Evolutionary conservation across 2,888 invertebrate genomes (phyloP).

Genomic region (Epiblema foenella): DNA sequence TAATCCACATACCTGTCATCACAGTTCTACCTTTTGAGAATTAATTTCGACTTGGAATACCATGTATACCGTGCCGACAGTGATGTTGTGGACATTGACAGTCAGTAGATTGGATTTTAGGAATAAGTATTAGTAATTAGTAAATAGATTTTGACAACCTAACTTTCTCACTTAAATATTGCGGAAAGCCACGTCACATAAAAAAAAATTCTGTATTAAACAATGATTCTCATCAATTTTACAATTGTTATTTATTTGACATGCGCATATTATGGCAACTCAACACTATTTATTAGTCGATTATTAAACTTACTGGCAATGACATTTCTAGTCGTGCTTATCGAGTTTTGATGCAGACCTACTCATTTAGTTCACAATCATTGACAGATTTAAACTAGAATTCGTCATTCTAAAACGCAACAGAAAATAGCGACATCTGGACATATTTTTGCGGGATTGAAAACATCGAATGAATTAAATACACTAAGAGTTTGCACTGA

Average conservation of each 20-base stretch:
- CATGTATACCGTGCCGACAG: not conserved
- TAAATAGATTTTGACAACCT: not conserved
- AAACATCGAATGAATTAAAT: not conserved
- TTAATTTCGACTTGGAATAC: conserved; percentile 22
- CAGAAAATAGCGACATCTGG: not conserved
- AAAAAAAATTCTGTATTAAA: too few relatives aligned
- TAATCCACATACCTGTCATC: conserved; percentile 28
- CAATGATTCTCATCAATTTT: too few relatives aligned
- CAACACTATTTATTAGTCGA: not conserved
- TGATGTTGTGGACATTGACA: not conserved
- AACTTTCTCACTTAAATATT: not conserved
- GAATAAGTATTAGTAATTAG: not conserved
- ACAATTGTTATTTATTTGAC: not conserved
- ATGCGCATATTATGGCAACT: not conserved
- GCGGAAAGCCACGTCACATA: not conserved
- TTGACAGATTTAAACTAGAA: not conserved
- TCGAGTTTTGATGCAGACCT: not conserved
- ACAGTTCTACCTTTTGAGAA: conserved; percentile 15
- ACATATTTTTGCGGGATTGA: not conserved
- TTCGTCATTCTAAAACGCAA: not conserved
- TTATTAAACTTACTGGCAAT: too few relatives aligned
- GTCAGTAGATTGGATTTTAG: not conserved
- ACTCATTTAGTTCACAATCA: not conserved
- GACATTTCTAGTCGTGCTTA: not conserved
- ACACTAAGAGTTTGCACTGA: conserved; percentile 2